Base-by-base conservation (phyloP, 1,140 invertebrate species). In the Dendrolimus punctatus region DNA sequence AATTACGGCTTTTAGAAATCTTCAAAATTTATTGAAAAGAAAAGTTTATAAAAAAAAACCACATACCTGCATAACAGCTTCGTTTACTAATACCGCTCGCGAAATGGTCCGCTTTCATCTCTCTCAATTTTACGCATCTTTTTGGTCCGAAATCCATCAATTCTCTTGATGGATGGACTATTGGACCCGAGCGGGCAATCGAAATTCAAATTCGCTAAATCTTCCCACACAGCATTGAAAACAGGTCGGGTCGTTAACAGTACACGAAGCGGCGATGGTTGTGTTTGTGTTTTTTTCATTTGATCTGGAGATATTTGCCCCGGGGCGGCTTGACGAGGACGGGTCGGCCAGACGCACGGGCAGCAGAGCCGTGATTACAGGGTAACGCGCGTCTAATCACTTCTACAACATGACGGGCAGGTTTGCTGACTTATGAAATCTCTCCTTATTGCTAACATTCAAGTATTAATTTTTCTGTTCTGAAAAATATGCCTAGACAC, bases 141-240 rank as follows among this genome's bases (percentile, higher is more conserved):
- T 85, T 83, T 82, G 76, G 78, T 57, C 74, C 76, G 69, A 62
- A 84, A 81, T 85, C 76, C 82, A 85, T 85, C 82, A 85, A 85
- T 85, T 82, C 74, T 61, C 58, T 65, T 82, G 82, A 85, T 85
- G 82, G 78, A 85, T 83, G 81, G 70, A 73, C 67, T 73, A 66
- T 72, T 69, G 75, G 60, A 66, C 57, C 57, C 50, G 57, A 53
- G 64, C 67, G 51, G 64, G 71, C 74, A 73, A 81, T 84, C 77
- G 72, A 80, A 82, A 84, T 81, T 85, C 77, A 82, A 85, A 85
- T 85, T 84, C 77, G 82, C 82, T 81, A 85, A 85, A 80, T 82
- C 80, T 85, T 84, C 82, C 79, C 82, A 82, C 72, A 84, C 73
- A 58, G 68, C 66, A 69, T 66, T 71, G 72, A 79, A 70, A 80